These are phyloP conservation scores for Laticauda colubrina DNA, from an alignment of 2,113 vertebrate species.

Conservation along the genomic window DNA sequence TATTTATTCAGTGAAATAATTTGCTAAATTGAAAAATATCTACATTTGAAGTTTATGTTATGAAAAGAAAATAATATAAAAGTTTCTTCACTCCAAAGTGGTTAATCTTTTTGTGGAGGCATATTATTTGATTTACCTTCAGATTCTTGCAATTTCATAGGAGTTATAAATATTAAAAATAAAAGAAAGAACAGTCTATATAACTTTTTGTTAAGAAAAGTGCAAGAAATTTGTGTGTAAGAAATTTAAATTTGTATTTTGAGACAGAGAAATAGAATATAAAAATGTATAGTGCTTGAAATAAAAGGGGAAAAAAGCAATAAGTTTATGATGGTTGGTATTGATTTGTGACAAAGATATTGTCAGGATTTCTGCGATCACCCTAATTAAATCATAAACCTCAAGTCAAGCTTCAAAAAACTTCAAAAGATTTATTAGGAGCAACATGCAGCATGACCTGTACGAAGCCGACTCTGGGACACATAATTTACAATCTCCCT, in stretches of 20 bases:
- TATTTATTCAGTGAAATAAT: not conserved
- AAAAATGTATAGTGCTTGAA: not conserved
- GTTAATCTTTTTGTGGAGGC: conserved; percentile 20
- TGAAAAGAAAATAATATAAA: conserved; percentile 13
- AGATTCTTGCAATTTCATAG: not conserved
- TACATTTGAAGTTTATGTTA: not conserved
- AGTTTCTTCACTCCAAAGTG: not conserved
- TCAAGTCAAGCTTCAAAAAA: too few species aligned
- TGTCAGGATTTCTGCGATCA: too few species aligned
- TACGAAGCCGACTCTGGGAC: too few species aligned
- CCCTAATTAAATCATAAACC: too few species aligned
- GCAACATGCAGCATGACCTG: too few species aligned
- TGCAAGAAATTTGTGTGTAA: not conserved
- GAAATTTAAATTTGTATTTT: not conserved
- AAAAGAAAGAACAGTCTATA: not conserved
- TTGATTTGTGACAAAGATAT: not conserved
- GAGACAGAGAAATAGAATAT: not conserved
- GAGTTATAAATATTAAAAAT: not conserved
- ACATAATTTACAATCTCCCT: too few species aligned
- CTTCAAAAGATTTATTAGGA: too few species aligned
- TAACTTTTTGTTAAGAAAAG: not conserved
- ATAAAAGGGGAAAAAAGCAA: not conserved
- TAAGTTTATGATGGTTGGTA: not conserved
- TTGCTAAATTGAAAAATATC: not conserved
- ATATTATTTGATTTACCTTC: not conserved